phyloP scores from a whole-genome alignment of 1,140 invertebrate species.

The Bombus soroeensis region DNA sequence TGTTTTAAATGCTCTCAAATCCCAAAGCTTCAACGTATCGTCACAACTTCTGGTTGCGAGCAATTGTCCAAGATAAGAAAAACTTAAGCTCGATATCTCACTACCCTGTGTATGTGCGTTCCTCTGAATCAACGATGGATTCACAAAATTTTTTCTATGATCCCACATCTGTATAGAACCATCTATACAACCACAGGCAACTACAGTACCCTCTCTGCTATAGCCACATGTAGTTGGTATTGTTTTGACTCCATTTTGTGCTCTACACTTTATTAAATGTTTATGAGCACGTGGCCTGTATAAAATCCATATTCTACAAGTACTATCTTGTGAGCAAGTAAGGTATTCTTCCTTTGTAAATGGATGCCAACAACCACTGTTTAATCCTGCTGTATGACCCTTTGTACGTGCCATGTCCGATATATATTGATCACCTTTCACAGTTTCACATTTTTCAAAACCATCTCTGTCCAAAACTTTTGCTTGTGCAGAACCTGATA shows the following conservation, averaged over 20 bases:
- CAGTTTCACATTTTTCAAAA: conserved; percentile 95
- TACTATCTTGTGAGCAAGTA: conserved; percentile 96
- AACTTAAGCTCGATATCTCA: conserved; percentile 93
- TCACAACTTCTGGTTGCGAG: conserved; percentile 94
- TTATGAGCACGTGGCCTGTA: conserved; percentile 91
- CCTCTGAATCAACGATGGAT: conserved; percentile 90
- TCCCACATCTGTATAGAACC: conserved; percentile 99
- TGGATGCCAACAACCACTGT: conserved; percentile 97
- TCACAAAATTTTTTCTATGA: conserved; percentile 91
- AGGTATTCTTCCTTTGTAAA: conserved; percentile 95
- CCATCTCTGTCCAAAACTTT: conserved; percentile 98
- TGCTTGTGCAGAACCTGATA: conserved; percentile 91
- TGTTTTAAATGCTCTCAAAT: conserved; percentile 92
- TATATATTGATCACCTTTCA: conserved; percentile 87
- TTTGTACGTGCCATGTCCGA: conserved; percentile 77
- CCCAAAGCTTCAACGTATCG: conserved; percentile 98
- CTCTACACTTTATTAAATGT: conserved; percentile 84
- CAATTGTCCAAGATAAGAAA: conserved; percentile 93
- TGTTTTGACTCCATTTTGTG: conserved; percentile 94
- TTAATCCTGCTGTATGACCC: conserved; percentile 96
- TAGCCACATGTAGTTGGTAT: conserved; percentile 93
- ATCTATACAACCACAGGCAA: conserved; percentile 96
- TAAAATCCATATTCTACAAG: conserved; percentile 95
- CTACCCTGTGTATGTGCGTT: conserved; percentile 91
- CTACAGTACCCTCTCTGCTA: conserved; percentile 93